These are phyloP conservation scores for Planococcus citri DNA, from an alignment of 1,140 invertebrate genomes.

Conservation along the genomic window DNA sequence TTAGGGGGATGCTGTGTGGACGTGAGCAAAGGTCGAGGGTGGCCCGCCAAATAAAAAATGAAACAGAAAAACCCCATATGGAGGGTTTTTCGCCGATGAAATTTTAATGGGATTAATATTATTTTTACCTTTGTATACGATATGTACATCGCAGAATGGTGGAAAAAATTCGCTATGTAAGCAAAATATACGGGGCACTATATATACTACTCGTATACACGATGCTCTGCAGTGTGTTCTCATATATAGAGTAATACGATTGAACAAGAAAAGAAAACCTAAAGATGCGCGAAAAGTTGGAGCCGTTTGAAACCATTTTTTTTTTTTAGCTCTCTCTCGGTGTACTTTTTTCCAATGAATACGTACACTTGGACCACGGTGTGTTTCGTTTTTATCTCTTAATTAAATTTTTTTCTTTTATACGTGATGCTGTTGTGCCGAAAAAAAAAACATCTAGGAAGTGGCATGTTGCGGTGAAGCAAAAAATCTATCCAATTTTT, in stretches of 20 bases:
- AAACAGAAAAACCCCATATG: background rate
- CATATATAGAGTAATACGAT: background rate
- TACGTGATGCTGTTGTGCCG: background rate
- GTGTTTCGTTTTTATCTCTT: slow-evolving; percentile 7
- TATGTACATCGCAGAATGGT: too few relatives aligned
- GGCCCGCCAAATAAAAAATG: background rate
- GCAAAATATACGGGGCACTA: too few relatives aligned
- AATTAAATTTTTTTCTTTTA: slow-evolving; percentile 7
- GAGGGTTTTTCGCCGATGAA: background rate
- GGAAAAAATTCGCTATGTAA: too few relatives aligned
- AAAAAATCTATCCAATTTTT: slow-evolving; percentile 8
- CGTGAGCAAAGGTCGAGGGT: background rate
- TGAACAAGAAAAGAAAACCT: background rate
- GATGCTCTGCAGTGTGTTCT: too few relatives aligned
- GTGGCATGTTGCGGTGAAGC: background rate
- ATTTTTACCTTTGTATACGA: background rate
- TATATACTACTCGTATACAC: too few relatives aligned
- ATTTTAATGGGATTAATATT: slow-evolving; percentile 4
- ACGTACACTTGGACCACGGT: background rate
- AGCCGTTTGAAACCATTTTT: background rate
- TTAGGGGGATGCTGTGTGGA: too few relatives aligned
- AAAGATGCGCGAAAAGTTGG: background rate
- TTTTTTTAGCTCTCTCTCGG: background rate
- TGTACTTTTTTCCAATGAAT: background rate
- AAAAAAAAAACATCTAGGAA: background rate